Percentiles rank a stretch among this genome's conserved stretches.
Conservation (phyloP, 2,888 invertebrate genomes). For the Nomada fabriciana region DNA sequence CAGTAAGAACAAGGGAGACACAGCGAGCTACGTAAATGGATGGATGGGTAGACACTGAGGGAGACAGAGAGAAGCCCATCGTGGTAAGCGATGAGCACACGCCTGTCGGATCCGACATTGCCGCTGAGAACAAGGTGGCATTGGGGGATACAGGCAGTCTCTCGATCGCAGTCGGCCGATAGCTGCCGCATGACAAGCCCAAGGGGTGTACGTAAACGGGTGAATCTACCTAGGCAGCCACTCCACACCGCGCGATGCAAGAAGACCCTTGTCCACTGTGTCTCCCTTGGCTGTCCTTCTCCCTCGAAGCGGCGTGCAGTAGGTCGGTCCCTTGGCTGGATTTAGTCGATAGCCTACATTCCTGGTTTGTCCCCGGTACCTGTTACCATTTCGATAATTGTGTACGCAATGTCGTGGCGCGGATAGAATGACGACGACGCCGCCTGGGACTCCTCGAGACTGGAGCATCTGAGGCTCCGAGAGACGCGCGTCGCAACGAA, state of each 20-base stretch:
- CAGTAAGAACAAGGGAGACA: not conserved
- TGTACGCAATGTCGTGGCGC: conserved; percentile 53
- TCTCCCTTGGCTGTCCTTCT: conserved; percentile 32
- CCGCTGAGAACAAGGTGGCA: conserved; percentile 73
- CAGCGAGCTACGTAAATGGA: conserved; percentile 37
- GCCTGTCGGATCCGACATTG: conserved; percentile 73
- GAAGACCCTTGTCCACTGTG: conserved; percentile 68
- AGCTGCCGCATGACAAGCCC: conserved; percentile 76
- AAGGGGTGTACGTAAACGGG: conserved; percentile 76
- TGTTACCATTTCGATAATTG: conserved; percentile 68
- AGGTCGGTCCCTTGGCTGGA: conserved; percentile 57
- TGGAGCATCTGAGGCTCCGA: conserved; percentile 2
- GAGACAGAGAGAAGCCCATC: conserved; percentile 55
- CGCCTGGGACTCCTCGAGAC: conserved; percentile 24
- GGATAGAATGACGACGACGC: conserved; percentile 46
- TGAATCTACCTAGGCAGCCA: conserved; percentile 70
- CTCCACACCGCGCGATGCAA: conserved; percentile 64
- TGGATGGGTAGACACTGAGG: conserved; percentile 35
- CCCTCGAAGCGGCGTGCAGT: conserved; percentile 2
- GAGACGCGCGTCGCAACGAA: conserved; percentile 1
- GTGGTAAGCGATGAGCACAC: conserved; percentile 70
- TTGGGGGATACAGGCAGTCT: conserved; percentile 73
- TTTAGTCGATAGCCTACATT: conserved; percentile 72
- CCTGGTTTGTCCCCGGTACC: conserved; percentile 52
- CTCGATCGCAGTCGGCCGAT: conserved; percentile 74